phyloP scores from a whole-genome alignment of 2,113 vertebrate genomes.

The Syngnathus scovelli region DNA sequence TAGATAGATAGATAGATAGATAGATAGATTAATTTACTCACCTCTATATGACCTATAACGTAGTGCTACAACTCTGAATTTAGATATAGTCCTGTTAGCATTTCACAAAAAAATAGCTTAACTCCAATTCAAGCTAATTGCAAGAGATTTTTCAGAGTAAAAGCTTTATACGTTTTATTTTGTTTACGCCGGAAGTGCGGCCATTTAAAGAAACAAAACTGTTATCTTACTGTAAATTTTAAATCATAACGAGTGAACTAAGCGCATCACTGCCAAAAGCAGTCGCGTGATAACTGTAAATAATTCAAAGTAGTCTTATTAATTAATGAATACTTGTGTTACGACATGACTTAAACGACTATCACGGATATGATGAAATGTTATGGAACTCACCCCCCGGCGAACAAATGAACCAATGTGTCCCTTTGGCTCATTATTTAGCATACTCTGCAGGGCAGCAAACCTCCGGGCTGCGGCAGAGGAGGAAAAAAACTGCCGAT shows the following conservation, averaged over 20 bases:
- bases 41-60: no score
- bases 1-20: no score
- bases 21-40: background rate
- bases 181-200: background rate
- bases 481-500: conserved; percentile 15
- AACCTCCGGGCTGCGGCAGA: conserved; percentile 37
- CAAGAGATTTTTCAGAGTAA: conserved; percentile 19
- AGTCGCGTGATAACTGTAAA: conserved; percentile 14
- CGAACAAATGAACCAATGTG: conserved; percentile 92
- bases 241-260: background rate
- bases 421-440: conserved; percentile 93
- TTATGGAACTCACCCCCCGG: conserved; percentile 80
- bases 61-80: no score
- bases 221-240: background rate
- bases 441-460: conserved; percentile 69
- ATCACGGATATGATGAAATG: background rate
- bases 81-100: no score
- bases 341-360: background rate
- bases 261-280: conserved; percentile 7
- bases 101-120: background rate
- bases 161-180: background rate
- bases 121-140: background rate
- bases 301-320: background rate
- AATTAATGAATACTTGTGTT: background rate
- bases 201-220: background rate